Percentiles rank a stretch among this genome's conserved stretches.
phyloP scores from a whole-genome alignment of 2,797 vertebrate species.

The Brachymystax lenok region DNA sequence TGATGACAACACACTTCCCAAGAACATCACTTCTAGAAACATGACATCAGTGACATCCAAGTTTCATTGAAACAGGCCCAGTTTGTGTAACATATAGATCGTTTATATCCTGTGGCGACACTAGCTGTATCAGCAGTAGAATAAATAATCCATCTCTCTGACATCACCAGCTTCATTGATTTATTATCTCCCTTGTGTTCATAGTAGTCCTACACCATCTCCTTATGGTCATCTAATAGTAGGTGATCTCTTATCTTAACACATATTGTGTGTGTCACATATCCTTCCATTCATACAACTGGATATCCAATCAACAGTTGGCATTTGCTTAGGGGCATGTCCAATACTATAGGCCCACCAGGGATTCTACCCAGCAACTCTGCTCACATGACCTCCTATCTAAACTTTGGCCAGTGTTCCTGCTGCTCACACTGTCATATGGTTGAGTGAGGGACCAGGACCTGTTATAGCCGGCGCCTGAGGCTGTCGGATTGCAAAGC shows the following conservation, averaged over 20 bases:
- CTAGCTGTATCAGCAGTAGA: no score
- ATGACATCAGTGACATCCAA: no score
- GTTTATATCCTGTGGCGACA: no score
- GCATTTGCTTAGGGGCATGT: neutral
- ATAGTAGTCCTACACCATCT: no score
- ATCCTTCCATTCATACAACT: neutral
- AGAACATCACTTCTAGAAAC: no score
- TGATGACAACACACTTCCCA: no score
- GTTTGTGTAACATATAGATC: no score
- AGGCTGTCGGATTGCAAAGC: conserved; percentile 32
- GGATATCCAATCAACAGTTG: conserved; percentile 16
- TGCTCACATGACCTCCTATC: neutral
- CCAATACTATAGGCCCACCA: conserved; percentile 19
- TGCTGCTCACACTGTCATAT: conserved; percentile 40
- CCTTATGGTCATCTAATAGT: conserved; percentile 6
- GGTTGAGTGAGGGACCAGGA: no score
- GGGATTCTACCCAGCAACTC: conserved; percentile 25
- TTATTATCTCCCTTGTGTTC: no score
- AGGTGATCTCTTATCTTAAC: conserved; percentile 29
- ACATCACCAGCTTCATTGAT: no score
- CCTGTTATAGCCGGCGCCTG: conserved; percentile 24
- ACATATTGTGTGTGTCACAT: conserved; percentile 20
- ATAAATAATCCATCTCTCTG: no score
- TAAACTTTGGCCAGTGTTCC: conserved; percentile 6
- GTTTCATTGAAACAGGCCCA: no score